phyloP scores from a whole-genome alignment of 2,797 vertebrate species.

The Etheostoma perlongum region DNA sequence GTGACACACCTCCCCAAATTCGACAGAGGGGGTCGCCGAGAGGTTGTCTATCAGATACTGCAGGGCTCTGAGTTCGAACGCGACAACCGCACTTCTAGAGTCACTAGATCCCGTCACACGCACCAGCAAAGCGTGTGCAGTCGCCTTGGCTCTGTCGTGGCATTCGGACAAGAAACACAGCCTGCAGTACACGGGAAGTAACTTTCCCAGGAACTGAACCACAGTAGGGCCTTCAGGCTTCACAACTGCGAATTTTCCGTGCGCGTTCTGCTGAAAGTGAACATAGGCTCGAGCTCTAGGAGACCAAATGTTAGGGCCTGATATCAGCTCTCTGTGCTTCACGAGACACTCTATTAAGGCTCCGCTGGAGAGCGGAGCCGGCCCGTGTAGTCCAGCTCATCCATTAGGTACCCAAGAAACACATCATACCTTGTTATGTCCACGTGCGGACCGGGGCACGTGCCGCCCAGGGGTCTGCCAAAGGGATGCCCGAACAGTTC shows the following conservation, averaged over 20 bases:
- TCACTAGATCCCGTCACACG: too few relatives aligned
- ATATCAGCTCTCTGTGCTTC: background rate
- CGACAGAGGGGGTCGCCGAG: accelerated
- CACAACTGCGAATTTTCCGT: too few relatives aligned
- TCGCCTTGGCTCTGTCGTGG: too few relatives aligned
- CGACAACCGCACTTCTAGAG: too few relatives aligned
- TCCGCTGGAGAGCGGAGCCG: accelerated
- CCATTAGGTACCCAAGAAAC: conserved; percentile 10
- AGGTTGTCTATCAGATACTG: conserved; percentile 30
- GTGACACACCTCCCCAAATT: background rate
- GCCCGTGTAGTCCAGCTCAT: background rate
- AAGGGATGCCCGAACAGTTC: background rate
- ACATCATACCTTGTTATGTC: conserved; percentile 7
- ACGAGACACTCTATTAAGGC: conserved; percentile 39
- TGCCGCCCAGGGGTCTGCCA: accelerated
- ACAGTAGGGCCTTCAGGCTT: too few relatives aligned
- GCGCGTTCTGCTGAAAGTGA: too few relatives aligned
- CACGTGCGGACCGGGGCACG: background rate
- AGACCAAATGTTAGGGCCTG: conserved; percentile 20
- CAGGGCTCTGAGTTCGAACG: conserved; percentile 9
- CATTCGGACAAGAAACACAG: too few relatives aligned
- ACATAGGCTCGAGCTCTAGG: too few relatives aligned
- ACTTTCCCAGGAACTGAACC: too few relatives aligned
- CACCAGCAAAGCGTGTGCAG: too few relatives aligned
- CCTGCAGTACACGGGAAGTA: too few relatives aligned